These are phyloP conservation scores for Brotula barbata DNA, from an alignment of 2,797 vertebrate genomes.

Conservation along the genomic window DNA sequence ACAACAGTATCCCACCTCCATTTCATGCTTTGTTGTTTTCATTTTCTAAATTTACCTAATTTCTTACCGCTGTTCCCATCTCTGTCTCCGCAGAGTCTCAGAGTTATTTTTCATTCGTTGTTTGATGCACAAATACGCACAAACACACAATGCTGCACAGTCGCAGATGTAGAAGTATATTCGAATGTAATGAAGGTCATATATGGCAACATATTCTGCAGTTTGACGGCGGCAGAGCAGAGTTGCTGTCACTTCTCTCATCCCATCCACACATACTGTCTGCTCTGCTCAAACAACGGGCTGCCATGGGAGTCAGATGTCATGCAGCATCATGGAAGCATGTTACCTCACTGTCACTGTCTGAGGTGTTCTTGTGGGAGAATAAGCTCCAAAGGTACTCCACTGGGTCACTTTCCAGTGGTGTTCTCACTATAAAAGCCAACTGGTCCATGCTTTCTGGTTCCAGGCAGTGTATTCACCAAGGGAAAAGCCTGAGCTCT, in stretches of 20 bases:
- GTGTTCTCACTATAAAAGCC: constrained; percentile 3
- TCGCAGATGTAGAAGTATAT: constrained; percentile 27
- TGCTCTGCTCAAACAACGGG: constrained; percentile 50
- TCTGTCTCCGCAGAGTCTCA: constrained; percentile 5
- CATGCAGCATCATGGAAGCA: constrained; percentile 51
- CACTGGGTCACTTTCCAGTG: constrained; percentile 20
- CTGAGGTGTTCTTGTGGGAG: constrained; percentile 65
- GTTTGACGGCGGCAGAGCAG: constrained; percentile 39
- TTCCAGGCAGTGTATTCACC: constrained; percentile 2
- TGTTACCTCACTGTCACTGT: constrained; percentile 44
- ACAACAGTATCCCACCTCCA: too few species aligned
- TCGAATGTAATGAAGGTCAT: constrained; percentile 40
- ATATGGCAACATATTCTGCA: constrained; percentile 48
- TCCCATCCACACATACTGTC: constrained; percentile 43
- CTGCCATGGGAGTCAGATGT: constrained; percentile 49
- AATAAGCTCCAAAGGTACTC: constrained; percentile 22
- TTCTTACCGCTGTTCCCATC: not conserved
- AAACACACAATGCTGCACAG: not conserved
- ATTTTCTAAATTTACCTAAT: not conserved
- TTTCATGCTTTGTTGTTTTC: not conserved
- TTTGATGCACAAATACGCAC: constrained; percentile 1
- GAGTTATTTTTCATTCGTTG: not conserved
- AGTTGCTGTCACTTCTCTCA: constrained; percentile 45
- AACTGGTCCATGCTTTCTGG: constrained; percentile 4
- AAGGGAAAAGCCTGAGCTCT: not conserved